Conservation (phyloP, 2,113 vertebrate species). For the Notothenia coriiceps region DNA sequence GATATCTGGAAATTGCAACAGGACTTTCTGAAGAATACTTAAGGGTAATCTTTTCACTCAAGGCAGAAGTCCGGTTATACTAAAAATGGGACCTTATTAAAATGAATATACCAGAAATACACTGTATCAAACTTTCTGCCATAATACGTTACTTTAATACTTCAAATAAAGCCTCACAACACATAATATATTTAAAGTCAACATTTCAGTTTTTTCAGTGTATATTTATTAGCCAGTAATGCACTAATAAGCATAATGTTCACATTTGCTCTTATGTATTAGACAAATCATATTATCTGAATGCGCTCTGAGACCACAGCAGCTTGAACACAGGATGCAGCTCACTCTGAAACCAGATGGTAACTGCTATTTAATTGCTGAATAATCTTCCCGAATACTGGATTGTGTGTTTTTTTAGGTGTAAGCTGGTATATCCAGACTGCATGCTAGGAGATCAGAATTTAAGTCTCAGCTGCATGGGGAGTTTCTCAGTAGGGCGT, state of each 20-base stretch:
- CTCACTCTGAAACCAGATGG: constrained; percentile 42
- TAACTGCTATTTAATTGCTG: constrained; percentile 57
- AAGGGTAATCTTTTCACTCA: too few relatives aligned
- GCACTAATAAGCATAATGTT: constrained; percentile 17
- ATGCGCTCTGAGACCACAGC: constrained; percentile 21
- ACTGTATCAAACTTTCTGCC: too few relatives aligned
- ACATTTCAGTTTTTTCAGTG: too few relatives aligned
- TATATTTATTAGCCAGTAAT: background rate
- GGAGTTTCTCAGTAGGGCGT: constrained; percentile 30
- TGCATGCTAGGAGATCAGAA: constrained; percentile 51
- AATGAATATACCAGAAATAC: too few relatives aligned
- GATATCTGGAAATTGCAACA: too few relatives aligned
- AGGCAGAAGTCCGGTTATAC: too few relatives aligned
- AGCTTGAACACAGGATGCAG: constrained; percentile 15
- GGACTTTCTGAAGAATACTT: too few relatives aligned
- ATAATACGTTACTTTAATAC: too few relatives aligned
- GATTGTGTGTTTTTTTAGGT: constrained; percentile 42
- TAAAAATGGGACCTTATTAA: too few relatives aligned
- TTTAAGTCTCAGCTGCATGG: constrained; percentile 39
- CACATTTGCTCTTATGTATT: constrained; percentile 5
- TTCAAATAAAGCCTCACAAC: too few relatives aligned
- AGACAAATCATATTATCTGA: constrained; percentile 22
- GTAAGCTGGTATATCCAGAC: constrained; percentile 45
- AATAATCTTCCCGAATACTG: constrained; percentile 58
- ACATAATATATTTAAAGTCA: background rate